Base-by-base conservation (phyloP, 1,140 invertebrate species). In the Drosophila prosaltans region DNA sequence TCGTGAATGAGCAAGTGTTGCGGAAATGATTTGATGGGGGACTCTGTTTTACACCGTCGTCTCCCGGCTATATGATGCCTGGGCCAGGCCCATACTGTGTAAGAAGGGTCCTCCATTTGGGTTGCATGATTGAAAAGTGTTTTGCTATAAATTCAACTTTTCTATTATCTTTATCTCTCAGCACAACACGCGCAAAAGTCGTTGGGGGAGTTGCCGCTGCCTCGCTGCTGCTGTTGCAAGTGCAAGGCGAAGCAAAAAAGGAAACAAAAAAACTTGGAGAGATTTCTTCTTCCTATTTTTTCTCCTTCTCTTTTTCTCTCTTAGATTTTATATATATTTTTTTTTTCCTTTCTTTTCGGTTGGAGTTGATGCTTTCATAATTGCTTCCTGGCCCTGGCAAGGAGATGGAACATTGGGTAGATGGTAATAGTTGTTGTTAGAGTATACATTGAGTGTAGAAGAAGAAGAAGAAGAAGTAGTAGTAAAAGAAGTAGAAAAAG, bases 71-170 rank as follows among this genome's bases (percentile, higher is more conserved):
- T 64, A 59, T 39, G 16, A 16, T 16, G 16, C 16, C 16, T 16
- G 16, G 16, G 36, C 16, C 39, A 28, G 5, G 39, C 16, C 26
- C 6, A 55, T 26, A 73, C 65, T 48, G 48, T 51, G 21, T 51
- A 51, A 51, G 45, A 51, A 51, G 59, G 66, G 80, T 43, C 41
- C 59, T 11, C 57, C 66, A 68, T 66, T 69, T 66, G 51, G 69
- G 69, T 67, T 83, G 71, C 77, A 77, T 83, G 83, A 89, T 88
- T 89, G 77, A 80, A 88, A 88, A 78, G 77, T 71, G 72, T 88
- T 88, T 88, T 81, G 64, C 72, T 72, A 86, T 78, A 88, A 80
- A 80, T 78, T 88, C 26, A 78, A 75, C 73, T 88, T 83, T 82
- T 74, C 71, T 78, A 85, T 84, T 85, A 82, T 88, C 45, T 88